Conservation (phyloP, 1,140 invertebrate species). For the Drepana arcuata region DNA sequence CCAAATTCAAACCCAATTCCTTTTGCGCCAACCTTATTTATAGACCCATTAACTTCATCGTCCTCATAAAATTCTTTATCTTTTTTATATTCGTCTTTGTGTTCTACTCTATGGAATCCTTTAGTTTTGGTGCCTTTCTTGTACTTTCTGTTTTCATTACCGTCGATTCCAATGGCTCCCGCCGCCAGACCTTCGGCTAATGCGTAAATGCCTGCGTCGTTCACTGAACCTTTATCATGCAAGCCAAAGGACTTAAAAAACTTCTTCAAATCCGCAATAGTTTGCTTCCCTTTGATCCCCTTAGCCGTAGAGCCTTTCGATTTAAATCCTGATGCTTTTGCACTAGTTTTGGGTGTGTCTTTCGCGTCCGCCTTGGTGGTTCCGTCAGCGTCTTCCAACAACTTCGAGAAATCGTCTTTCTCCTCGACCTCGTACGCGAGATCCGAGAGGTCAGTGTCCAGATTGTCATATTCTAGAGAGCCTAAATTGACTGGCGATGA, state of each 20-base stretch:
- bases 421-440: constrained; percentile 43
- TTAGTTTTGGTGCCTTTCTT: constrained; percentile 79
- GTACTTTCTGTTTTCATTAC: constrained; percentile 64
- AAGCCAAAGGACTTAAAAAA: constrained; percentile 50
- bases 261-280: constrained; percentile 53
- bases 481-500: constrained; percentile 25
- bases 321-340: constrained; percentile 29
- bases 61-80: constrained; percentile 81
- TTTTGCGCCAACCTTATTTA: constrained; percentile 73
- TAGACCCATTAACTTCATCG: constrained; percentile 74
- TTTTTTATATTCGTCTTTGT: constrained; percentile 83
- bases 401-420: constrained; percentile 47
- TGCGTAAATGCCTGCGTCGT: constrained; percentile 52
- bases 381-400: constrained; percentile 22
- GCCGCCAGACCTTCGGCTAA: constrained; percentile 38
- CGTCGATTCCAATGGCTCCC: constrained; percentile 51
- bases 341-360: constrained; percentile 17
- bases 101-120: constrained; percentile 79
- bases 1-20: constrained; percentile 59
- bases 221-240: constrained; percentile 41
- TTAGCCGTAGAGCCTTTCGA: constrained; percentile 62
- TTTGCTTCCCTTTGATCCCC: constrained; percentile 55
- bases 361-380: constrained; percentile 3
- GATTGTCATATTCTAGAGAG: constrained; percentile 31
- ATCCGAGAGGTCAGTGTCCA: constrained; percentile 37